Evolutionary conservation across 2,113 vertebrate species (phyloP).

Genomic region (Phaethon lepturus): DNA sequence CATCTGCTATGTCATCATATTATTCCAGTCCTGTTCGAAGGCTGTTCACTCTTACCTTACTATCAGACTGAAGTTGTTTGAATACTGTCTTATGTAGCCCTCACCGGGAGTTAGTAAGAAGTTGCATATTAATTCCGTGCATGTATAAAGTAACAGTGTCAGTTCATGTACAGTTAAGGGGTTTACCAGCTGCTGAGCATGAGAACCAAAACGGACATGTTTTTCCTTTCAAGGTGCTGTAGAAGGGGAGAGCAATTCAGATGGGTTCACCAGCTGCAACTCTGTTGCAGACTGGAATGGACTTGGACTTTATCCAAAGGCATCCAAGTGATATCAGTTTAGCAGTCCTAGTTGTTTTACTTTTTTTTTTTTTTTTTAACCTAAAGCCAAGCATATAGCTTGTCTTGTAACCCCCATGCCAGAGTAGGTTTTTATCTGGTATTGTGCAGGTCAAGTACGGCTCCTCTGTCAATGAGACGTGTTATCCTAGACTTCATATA

Average conservation of each 20-base stretch:
- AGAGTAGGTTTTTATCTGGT: background rate
- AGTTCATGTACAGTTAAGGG: background rate
- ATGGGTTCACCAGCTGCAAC: background rate
- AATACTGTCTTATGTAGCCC: background rate
- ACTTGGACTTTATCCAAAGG: background rate
- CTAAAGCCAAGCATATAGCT: background rate
- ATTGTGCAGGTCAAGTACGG: background rate
- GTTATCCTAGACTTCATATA: background rate
- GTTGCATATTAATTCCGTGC: background rate
- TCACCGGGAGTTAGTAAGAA: background rate
- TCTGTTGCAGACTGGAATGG: background rate
- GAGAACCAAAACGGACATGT: background rate
- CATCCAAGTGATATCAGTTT: background rate
- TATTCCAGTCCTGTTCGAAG: background rate
- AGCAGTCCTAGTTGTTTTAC: background rate
- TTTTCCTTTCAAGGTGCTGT: background rate
- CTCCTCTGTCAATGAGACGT: background rate
- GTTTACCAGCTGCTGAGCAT: background rate
- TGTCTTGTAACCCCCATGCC: background rate
- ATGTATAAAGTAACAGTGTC: background rate
- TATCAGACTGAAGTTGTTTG: background rate
- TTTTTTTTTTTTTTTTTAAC: background rate
- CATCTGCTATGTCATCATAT: background rate
- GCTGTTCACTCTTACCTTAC: background rate
- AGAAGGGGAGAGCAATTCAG: background rate